These are phyloP conservation scores for Pteronotus mesoamericanus DNA, from an alignment of 2,797 vertebrate genomes.

Conservation along the genomic window DNA sequence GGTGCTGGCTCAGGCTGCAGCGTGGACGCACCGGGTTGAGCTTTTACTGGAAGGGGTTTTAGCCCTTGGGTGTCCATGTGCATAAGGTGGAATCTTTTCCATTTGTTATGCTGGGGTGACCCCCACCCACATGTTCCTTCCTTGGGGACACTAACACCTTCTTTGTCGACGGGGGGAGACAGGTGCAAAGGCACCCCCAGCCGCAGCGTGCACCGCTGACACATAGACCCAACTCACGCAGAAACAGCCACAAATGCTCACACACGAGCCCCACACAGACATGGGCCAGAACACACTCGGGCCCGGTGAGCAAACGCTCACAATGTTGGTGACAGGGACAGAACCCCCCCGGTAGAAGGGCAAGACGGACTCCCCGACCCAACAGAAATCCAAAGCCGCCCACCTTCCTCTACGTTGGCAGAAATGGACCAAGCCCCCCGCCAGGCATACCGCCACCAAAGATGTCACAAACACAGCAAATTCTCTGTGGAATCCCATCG, in stretches of 20 bases:
- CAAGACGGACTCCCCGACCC: accelerated
- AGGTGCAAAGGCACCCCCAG: no score
- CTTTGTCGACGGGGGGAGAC: accelerated
- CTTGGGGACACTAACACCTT: not conserved
- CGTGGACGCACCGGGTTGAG: not conserved
- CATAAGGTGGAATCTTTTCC: not conserved
- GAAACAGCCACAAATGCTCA: not conserved
- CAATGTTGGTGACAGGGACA: not conserved
- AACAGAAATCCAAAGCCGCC: not conserved
- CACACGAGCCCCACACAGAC: no score
- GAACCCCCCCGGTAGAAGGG: no score
- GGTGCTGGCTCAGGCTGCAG: accelerated
- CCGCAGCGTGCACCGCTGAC: no score
- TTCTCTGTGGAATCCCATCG: not conserved
- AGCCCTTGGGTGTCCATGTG: not conserved
- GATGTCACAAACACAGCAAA: not conserved
- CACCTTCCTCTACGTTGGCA: not conserved
- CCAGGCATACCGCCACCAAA: not conserved
- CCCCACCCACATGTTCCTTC: accelerated
- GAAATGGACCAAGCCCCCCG: not conserved
- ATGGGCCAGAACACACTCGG: no score
- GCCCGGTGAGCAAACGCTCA: no score
- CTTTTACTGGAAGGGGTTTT: not conserved
- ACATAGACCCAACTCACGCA: not conserved
- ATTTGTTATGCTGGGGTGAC: not conserved